Evolutionary conservation across 1,140 invertebrate species (phyloP), one percentile per base, ranked within the genome.

Genomic region (Magallana ariakensis): DNA sequence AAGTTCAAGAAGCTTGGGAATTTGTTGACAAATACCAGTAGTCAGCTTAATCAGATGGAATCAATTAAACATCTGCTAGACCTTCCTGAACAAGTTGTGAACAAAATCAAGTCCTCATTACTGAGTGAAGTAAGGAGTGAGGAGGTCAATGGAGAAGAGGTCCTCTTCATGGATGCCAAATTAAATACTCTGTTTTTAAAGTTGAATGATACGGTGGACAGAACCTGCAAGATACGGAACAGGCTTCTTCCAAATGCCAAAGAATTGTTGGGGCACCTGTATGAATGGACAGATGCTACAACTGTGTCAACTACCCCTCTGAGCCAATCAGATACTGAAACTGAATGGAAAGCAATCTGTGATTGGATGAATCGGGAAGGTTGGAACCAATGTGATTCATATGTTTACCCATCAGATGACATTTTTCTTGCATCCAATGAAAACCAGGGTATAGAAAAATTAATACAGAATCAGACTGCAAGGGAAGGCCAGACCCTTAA

Each of bases 91-190:
- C 6, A 75, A 19, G 0, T 26, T 10, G 22, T 75, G 13, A 26
- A 75, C 22, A 75, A 75, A 13, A 33, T 75, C 66, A 75, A 19
- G 33, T 9, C 22, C 19, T 75, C 66, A 13, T 26, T 75, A 11
- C 66, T 75, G 22, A 13, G 8, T 75, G 22, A 26, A 15, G 22
- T 75, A 33, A 26, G 33, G 66, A 75, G 8, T 10, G 22, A 75
- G 22, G 11, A 26, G 2, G 7, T 75, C 19, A 75, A 75, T 22
- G 22, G 22, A 8, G 66, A 75, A 75, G 22, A 13, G 22, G 66
- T 75, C 3, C 66, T 75, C 22, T 26, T 33, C 19, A 75, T 75
- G 66, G 66, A 75, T 26, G 5, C 66, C 66, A 75, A 75, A 75
- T 75, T 75, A 46, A 75, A 26, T 26, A 75, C 66, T 4, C 22